These are phyloP conservation scores for Triplophysa yarkandensis DNA, from an alignment of 2,797 vertebrate species.

Conservation along the genomic window DNA sequence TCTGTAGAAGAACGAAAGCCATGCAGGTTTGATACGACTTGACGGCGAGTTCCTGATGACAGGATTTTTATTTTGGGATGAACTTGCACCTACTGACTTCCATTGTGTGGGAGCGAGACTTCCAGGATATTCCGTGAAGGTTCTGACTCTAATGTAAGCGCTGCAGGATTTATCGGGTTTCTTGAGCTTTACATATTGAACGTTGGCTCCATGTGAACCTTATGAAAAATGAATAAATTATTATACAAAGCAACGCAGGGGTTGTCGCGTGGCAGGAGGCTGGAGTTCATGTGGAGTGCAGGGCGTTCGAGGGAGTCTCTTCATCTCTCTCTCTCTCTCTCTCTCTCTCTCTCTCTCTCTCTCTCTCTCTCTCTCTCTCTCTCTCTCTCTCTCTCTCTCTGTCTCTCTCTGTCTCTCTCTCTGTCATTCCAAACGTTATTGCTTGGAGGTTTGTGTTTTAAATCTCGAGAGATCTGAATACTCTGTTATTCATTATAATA, in stretches of 20 bases:
- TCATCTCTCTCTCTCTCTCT: constrained; percentile 30
- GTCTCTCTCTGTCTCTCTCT: constrained; percentile 45
- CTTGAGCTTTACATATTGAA: constrained; percentile 57
- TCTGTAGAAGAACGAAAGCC: too few relatives aligned
- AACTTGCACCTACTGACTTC: too few relatives aligned
- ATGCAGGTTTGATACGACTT: too few relatives aligned
- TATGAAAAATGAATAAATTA: constrained; percentile 64
- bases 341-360: constrained; percentile 49
- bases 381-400: constrained; percentile 42
- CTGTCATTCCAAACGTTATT: constrained; percentile 21
- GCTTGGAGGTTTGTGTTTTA: not conserved
- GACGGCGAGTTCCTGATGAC: too few relatives aligned
- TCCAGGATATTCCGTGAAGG: not conserved
- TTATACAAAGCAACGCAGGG: constrained; percentile 60
- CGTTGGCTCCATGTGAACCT: constrained; percentile 59
- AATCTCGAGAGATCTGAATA: not conserved
- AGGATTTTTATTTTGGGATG: too few relatives aligned
- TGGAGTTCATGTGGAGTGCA: constrained; percentile 72
- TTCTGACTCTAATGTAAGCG: constrained; percentile 53
- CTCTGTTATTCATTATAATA: too few relatives aligned
- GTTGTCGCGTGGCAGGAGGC: constrained; percentile 55
- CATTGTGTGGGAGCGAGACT: constrained; percentile 52
- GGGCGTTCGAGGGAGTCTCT: not conserved
- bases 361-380: too few relatives aligned
- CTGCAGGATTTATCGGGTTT: constrained; percentile 56